A percentile compares a stretch with the other conserved stretches of the same genome.
Conservation (phyloP, 2,113 vertebrate genomes). For the Corythaeola cristata region DNA sequence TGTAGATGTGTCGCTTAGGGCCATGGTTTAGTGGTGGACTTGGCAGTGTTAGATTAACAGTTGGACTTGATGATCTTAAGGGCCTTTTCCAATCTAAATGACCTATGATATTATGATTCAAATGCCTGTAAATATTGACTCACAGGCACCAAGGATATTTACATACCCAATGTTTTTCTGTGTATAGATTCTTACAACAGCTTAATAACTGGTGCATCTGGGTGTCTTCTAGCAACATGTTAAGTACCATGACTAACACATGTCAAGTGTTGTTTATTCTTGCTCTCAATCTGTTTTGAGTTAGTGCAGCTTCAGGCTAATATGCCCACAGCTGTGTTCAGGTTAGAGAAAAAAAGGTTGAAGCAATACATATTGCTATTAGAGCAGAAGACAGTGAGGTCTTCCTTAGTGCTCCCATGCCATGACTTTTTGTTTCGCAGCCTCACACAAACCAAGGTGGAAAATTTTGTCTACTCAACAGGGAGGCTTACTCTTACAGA, state of each 20-base stretch:
- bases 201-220: slow-evolving; percentile 3
- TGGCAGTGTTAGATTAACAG: no score
- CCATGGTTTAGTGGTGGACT: no score
- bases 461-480: background rate
- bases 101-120: no score
- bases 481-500: background rate
- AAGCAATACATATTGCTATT: background rate
- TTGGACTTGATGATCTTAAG: no score
- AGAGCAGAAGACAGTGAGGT: background rate
- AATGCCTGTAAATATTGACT: background rate
- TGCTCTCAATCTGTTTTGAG: slow-evolving; percentile 1
- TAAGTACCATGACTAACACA: background rate
- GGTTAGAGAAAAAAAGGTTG: background rate
- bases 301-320: background rate
- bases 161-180: background rate
- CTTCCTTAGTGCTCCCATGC: background rate
- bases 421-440: background rate
- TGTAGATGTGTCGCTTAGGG: no score
- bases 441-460: background rate
- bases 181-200: background rate
- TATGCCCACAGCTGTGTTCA: slow-evolving; percentile 42
- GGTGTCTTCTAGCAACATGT: background rate
- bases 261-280: slow-evolving; percentile 24
- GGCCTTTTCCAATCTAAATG: no score
- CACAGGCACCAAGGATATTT: background rate